Base-by-base conservation (phyloP, 2,888 invertebrate species). In the Lasioglossum calceatum region DNA sequence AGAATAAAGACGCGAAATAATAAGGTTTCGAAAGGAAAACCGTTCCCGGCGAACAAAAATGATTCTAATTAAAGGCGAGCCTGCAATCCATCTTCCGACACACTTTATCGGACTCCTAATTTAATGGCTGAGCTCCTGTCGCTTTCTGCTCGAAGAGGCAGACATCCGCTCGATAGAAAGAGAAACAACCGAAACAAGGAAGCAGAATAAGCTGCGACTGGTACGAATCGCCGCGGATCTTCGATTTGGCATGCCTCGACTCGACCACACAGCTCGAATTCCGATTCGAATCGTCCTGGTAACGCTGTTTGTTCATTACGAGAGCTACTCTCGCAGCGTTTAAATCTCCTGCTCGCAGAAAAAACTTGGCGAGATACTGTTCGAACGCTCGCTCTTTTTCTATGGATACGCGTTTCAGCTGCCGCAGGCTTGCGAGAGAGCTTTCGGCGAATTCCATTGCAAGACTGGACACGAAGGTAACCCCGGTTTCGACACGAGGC, bases 71-170 rank as follows among this genome's bases (percentile, higher is more conserved):
- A 71, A 36, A 87, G 36, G 19, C 50, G 10, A n/a, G 23, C 64
- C 74, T 16, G 79, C 71, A 54, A 79, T 79, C 71, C 70, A 67
- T 79, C 84, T 79, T 81, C 87, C 84, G 87, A 79, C 81, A 81
- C 72, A 77, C 73, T 86, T 87, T 87, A 87, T 87, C 83, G 81
- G 84, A 84, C 81, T 77, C 82, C 87, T 75, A 84, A 84, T 75
- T 87, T 87, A 84, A 87, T 87, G 86, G 84, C 79, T 61, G 77
- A 82, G 84, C 87, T 87, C 79, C 87, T 87, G 87, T 87, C 87
- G 79, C 88, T 88, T 89, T 87, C 87, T 85, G 88, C 88, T 89
- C 85, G 85, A 88, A 61, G 88, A 88, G 81, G 87, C 87, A 85
- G 82, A 85, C 87, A 82, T 83, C 83, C 88, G 85, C 19, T 71